Conservation (phyloP, 2,888 invertebrate species). For the Synanthedon tipuliformis region DNA sequence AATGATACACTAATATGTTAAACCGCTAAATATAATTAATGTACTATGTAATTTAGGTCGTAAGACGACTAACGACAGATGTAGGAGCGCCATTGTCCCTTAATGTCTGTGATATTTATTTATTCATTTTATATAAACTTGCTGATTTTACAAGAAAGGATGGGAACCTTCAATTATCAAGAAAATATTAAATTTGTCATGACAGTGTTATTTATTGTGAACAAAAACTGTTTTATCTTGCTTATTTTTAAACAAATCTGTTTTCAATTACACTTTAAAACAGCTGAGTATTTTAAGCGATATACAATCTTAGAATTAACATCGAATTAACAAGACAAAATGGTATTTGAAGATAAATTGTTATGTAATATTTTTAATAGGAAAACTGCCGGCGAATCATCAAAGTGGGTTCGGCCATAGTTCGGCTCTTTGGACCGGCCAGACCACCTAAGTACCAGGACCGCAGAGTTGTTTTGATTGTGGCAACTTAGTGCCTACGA, state of each 20-base stretch:
- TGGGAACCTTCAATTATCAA: too few species aligned
- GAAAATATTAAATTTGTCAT: too few species aligned
- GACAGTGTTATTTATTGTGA: too few species aligned
- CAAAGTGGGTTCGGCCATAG: slow-evolving; percentile 28
- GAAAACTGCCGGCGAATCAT: slow-evolving; percentile 46
- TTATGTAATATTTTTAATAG: slow-evolving; percentile 26
- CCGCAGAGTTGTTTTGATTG: slow-evolving; percentile 10
- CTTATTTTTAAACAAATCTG: too few species aligned
- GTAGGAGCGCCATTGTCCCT: slow-evolving; percentile 3
- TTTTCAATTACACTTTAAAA: too few species aligned
- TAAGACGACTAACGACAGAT: slow-evolving; percentile 4
- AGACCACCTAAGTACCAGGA: slow-evolving; percentile 21
- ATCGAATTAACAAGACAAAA: slow-evolving; percentile 20
- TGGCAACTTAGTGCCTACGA: slow-evolving; percentile 27
- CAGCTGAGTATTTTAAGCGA: too few species aligned
- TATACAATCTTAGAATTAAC: slow-evolving; percentile 26
- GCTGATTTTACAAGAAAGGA: too few species aligned
- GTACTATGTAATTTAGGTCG: slow-evolving; percentile 2
- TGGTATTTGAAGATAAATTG: background rate
- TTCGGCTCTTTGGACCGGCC: too few species aligned
- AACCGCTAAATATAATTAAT: background rate
- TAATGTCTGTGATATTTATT: background rate
- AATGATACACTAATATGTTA: slow-evolving; percentile 3
- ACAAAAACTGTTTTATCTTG: too few species aligned
- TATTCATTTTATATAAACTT: too few species aligned